A percentile compares a stretch with the other conserved stretches of the same genome.
These are phyloP conservation scores for Orthosia gracilis DNA, from an alignment of 2,888 invertebrate genomes.

Conservation along the genomic window DNA sequence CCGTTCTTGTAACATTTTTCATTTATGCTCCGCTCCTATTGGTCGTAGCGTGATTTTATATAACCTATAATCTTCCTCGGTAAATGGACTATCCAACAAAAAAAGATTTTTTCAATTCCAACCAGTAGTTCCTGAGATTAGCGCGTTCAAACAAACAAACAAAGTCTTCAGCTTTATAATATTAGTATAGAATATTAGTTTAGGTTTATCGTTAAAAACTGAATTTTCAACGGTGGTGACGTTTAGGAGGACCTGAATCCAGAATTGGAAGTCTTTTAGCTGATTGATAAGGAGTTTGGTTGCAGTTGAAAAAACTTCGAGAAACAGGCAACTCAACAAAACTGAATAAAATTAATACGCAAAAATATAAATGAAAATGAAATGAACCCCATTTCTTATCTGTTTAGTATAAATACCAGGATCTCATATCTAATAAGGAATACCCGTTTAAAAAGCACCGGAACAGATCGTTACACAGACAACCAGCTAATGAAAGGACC, in stretches of 20 bases:
- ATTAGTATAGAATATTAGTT: no score
- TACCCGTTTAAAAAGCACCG: neutral
- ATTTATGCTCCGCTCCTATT: no score
- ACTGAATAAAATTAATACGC: neutral
- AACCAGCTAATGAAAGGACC: conserved; percentile 15
- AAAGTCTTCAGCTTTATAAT: no score
- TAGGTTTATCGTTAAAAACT: neutral
- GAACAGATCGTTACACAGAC: neutral
- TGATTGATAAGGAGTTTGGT: neutral
- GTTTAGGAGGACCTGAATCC: neutral
- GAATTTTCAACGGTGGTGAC: neutral
- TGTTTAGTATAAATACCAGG: no score
- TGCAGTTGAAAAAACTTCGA: neutral
- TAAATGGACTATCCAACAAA: no score
- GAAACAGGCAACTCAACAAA: neutral
- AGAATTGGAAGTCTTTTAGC: no score
- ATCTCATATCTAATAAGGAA: neutral
- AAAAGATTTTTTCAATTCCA: no score
- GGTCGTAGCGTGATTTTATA: no score
- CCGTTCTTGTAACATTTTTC: no score
- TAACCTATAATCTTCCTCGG: no score
- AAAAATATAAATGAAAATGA: neutral
- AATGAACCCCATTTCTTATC: neutral
- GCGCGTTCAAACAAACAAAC: no score
- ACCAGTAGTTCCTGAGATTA: no score